phyloP scores from a whole-genome alignment of 2,888 invertebrate species.

The Acronicta leporina region DNA sequence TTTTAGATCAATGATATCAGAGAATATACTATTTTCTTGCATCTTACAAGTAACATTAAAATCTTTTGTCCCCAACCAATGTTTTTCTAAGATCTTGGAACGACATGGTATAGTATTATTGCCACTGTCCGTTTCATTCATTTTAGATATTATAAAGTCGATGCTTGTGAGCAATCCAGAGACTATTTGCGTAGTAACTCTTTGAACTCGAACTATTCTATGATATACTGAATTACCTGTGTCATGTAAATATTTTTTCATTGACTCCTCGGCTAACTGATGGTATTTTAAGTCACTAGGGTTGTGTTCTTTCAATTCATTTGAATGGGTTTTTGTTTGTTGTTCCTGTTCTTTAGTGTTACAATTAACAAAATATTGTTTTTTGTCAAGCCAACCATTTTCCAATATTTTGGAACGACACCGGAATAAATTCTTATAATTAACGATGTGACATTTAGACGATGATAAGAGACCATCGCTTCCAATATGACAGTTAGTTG shows the following conservation, averaged over 20 bases:
- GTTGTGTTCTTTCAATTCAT: slow-evolving; percentile 30
- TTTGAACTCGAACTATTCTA: slow-evolving; percentile 37
- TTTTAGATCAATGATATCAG: slow-evolving; percentile 2
- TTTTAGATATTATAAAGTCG: slow-evolving; percentile 31
- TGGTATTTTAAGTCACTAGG: slow-evolving; percentile 35
- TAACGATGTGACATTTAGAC: slow-evolving; percentile 24
- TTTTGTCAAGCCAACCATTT: slow-evolving; percentile 78
- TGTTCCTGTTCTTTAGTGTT: slow-evolving; percentile 29
- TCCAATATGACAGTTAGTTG: slow-evolving; percentile 74
- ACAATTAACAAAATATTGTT: slow-evolving; percentile 58
- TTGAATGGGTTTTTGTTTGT: slow-evolving; percentile 29
- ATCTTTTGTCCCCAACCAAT: slow-evolving; percentile 54
- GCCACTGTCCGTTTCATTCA: neutral
- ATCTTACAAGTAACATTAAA: slow-evolving; percentile 32
- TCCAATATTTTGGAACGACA: slow-evolving; percentile 75
- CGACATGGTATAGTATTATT: slow-evolving; percentile 34
- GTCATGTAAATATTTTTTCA: slow-evolving; percentile 35
- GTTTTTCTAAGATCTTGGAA: slow-evolving; percentile 61
- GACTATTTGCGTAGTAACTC: slow-evolving; percentile 57
- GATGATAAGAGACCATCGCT: slow-evolving; percentile 25
- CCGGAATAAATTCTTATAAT: slow-evolving; percentile 30
- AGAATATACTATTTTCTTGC: neutral
- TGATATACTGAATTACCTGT: slow-evolving; percentile 16
- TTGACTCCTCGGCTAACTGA: slow-evolving; percentile 38
- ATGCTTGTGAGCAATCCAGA: slow-evolving; percentile 51